Evolutionary conservation across 2,113 vertebrate genomes (phyloP).

Genomic region (Heterocephalus glaber): DNA sequence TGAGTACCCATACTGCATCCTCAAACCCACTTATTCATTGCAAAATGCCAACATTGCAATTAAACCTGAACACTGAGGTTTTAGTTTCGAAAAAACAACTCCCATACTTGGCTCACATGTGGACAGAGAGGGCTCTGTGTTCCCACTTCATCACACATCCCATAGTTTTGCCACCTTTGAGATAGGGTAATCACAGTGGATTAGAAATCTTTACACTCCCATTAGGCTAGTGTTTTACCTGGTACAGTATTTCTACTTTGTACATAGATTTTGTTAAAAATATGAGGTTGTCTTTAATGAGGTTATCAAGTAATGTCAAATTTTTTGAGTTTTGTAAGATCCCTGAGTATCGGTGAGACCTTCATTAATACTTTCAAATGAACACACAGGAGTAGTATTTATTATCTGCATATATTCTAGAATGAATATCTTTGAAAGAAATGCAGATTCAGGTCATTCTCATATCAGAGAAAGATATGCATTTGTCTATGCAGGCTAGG

Average conservation of each 20-base stretch:
- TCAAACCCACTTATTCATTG: neutral
- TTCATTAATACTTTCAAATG: neutral
- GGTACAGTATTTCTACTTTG: neutral
- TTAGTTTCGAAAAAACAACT: neutral
- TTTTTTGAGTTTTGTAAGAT: conserved; percentile 8
- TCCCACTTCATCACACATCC: too few relatives aligned
- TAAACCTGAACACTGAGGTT: neutral
- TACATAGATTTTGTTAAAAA: conserved; percentile 14
- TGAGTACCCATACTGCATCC: neutral
- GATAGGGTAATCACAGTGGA: neutral
- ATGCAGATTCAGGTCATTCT: neutral
- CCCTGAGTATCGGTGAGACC: neutral
- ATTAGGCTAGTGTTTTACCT: neutral
- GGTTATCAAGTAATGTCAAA: neutral
- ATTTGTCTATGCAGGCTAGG: neutral
- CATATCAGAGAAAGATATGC: neutral
- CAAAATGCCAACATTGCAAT: neutral
- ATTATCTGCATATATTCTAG: neutral
- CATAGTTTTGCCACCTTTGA: too few relatives aligned
- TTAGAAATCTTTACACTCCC: neutral
- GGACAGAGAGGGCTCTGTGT: neutral
- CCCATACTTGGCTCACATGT: neutral
- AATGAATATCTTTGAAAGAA: neutral
- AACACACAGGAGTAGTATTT: neutral
- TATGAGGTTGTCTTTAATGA: neutral